These are phyloP conservation scores for Xerus rutilus DNA, from an alignment of 2,797 vertebrate species.

Conservation along the genomic window DNA sequence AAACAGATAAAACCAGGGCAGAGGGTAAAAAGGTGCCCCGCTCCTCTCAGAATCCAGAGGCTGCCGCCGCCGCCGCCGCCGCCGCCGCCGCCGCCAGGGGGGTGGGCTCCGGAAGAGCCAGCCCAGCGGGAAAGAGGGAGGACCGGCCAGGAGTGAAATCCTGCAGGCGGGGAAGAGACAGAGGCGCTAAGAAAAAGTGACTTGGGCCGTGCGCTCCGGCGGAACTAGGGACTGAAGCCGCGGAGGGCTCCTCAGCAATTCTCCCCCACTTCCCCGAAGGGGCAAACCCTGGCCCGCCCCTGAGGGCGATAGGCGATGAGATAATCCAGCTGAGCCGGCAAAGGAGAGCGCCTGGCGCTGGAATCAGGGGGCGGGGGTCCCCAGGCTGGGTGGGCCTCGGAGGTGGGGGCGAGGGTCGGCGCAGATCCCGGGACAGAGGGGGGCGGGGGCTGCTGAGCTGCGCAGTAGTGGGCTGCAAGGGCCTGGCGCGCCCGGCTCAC, in stretches of 20 bases:
- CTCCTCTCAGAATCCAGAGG: slow-evolving; percentile 70
- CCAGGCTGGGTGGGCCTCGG: slow-evolving; percentile 62
- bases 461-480: slow-evolving; percentile 64
- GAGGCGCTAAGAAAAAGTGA: slow-evolving; percentile 56
- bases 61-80: not conserved
- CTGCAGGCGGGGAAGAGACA: slow-evolving; percentile 1
- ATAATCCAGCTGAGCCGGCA: slow-evolving; percentile 52
- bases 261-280: not conserved
- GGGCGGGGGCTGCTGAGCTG: slow-evolving; percentile 62
- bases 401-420: slow-evolving; percentile 69
- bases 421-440: slow-evolving; percentile 69
- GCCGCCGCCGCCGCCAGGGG: not conserved
- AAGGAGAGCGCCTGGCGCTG: slow-evolving; percentile 33
- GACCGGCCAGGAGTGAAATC: not conserved
- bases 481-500: slow-evolving; percentile 39
- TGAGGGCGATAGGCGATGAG: slow-evolving; percentile 54
- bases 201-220: slow-evolving; percentile 54
- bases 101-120: slow-evolving; percentile 63
- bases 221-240: slow-evolving; percentile 16
- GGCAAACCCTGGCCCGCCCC: slow-evolving; percentile 64
- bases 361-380: slow-evolving; percentile 48
- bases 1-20: slow-evolving; percentile 80
- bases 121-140: not conserved
- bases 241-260: not conserved
- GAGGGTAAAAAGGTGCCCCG: slow-evolving; percentile 75